These are phyloP conservation scores for Pararge aegeria DNA, from an alignment of 1,140 invertebrate species.

Conservation along the genomic window DNA sequence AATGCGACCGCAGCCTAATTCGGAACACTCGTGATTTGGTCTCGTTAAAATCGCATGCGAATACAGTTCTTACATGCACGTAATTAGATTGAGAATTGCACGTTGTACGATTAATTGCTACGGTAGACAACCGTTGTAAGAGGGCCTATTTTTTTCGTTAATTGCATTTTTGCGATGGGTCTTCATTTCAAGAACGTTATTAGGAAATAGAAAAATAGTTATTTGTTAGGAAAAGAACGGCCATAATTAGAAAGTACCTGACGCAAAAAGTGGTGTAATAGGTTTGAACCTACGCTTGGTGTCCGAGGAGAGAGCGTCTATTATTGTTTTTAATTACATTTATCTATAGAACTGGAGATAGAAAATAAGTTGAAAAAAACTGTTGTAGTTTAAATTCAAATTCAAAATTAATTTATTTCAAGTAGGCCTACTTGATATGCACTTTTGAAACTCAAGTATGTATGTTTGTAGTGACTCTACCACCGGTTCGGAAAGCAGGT, in stretches of 20 bases:
- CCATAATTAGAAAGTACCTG: neutral
- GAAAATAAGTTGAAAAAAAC: too few relatives aligned
- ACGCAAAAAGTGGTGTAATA: too few relatives aligned
- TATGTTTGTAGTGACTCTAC: too few relatives aligned
- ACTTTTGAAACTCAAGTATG: too few relatives aligned
- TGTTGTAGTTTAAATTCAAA: too few relatives aligned
- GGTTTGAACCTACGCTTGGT: too few relatives aligned
- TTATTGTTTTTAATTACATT: too few relatives aligned
- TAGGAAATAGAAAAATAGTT: neutral
- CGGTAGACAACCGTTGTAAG: neutral
- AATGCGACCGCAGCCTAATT: neutral
- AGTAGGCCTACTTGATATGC: too few relatives aligned
- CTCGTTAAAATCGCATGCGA: neutral
- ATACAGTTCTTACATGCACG: neutral
- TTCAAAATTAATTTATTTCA: too few relatives aligned
- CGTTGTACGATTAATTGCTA: neutral
- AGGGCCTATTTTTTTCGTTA: slow-evolving; percentile 5
- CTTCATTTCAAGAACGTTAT: neutral
- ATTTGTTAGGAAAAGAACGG: neutral
- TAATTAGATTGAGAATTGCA: neutral
- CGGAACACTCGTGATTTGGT: neutral
- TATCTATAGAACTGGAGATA: too few relatives aligned
- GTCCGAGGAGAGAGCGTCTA: too few relatives aligned
- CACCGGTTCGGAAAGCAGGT: too few relatives aligned
- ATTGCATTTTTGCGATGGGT: slow-evolving; percentile 5